Evolutionary conservation across 2,888 invertebrate genomes (phyloP), one percentile per base, ranked within the genome.

Genomic region (Orthosia gracilis): DNA sequence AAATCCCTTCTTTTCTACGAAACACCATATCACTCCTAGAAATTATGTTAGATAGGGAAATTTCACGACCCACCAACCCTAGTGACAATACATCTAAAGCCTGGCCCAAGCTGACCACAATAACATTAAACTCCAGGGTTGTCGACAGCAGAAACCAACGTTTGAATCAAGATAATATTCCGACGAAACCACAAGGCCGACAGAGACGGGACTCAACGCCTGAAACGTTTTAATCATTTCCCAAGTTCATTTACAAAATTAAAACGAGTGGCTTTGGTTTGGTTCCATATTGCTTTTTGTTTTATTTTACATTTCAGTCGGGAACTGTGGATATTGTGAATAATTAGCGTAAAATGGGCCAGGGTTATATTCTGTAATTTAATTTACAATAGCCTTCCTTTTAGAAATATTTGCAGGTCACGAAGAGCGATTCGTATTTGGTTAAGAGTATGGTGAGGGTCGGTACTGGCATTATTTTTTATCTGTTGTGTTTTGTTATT

Each of bases 201-300:
- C 52, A 12, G 21, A 55, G 69, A 49, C 54, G 17, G 45, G 49
- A 21, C 57, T 40, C 40, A 40, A 40, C 40, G 40, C 40, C 40
- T 54, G 55, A 73, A 86, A 78, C 59, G 79, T 85, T 85, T 78
- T 69, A 79, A 86, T 86, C 79, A 86, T 82, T 68, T 61, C 67
- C 17, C 40, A 70, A 82, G 63, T 79, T 84, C 72, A 81, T 79
- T 86, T 62, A 49, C 63, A 54, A 77, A 82, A 85, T 84, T 76
- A 77, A 74, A 73, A 72, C 69, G 21, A 31, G 55, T 67, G 68
- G 57, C 61, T 77, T 72, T 64, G 45, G 63, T 77, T 69, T 59
- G 49, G 67, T 64, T 67, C 67, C 45, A 49, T 64, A 68, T 72
- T 71, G 71, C 65, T 63, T 73, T 73, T 40, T 73, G 57, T 54